phyloP scores from a whole-genome alignment of 2,113 vertebrate genomes.

The Platysternon megacephalum region DNA sequence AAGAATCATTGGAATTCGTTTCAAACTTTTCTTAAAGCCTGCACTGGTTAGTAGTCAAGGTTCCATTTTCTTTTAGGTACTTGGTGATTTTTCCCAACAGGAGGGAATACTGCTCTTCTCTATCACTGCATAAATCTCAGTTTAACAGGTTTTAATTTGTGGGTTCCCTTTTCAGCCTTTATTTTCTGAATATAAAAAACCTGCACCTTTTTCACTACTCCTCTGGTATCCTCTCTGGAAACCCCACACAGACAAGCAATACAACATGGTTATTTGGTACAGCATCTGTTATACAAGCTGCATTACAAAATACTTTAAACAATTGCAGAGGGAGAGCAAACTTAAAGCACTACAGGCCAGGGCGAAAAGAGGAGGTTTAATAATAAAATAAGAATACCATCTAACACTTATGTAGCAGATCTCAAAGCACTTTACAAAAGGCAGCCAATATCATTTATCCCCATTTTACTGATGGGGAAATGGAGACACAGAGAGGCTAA shows the following conservation, averaged over 20 bases:
- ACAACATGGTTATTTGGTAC: rapidly evolving
- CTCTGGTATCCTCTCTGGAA: background rate
- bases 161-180: background rate
- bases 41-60: background rate
- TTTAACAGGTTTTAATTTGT: background rate
- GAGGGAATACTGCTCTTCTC: rapidly evolving
- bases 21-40: background rate
- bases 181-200: background rate
- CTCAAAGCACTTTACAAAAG: background rate
- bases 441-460: background rate
- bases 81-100: background rate
- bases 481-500: too few species aligned
- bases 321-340: background rate
- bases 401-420: background rate
- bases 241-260: background rate
- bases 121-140: background rate
- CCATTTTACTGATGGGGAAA: background rate
- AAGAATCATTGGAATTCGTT: background rate
- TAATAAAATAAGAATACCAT: background rate
- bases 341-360: background rate
- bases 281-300: too few species aligned
- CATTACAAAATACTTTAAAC: background rate
- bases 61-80: background rate
- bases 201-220: background rate
- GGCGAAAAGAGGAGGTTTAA: too few species aligned